Evolutionary conservation across 1,140 invertebrate genomes (phyloP), one percentile per base, ranked within the genome.

Genomic region (Drosophila nasuta): DNA sequence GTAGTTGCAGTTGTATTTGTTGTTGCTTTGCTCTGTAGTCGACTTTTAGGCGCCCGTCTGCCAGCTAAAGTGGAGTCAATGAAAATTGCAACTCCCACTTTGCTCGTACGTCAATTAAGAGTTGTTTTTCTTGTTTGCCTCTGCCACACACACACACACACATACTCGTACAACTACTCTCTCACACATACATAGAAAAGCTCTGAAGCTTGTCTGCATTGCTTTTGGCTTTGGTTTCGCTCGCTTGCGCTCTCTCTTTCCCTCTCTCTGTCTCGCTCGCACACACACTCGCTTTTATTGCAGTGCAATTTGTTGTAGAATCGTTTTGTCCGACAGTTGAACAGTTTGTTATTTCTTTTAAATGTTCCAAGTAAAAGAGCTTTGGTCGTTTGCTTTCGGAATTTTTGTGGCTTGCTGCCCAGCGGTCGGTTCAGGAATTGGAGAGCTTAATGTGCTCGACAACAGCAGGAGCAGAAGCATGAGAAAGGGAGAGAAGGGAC

Each of bases 21-120:
- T 38, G 35, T 10, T 10, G 41, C 58, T 75, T 38, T 45, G 64
- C 59, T 73, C 15, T 10, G 60, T 72, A 48, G 69, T 77, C 71
- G 67, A 51, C 60, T 75, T 75, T 72, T 65, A 67, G 69, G 77
- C 72, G 60, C 58, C 69, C 56, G 59, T 66, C 75, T 62, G 76
- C 67, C 62, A 60, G 46, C 85, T 91, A 91, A 91, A 91, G 89
- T 91, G 89, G 89, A 89, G 83, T 89, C 89, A 86, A 91, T 91
- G 89, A 91, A 91, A 91, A 89, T 91, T 89, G 89, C 83, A 91
- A 91, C 87, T 91, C 91, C 91, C 91, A 82, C 77, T 86, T 89
- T 86, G 87, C 90, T 92, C 91, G 91, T 92, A 82, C 79, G 91
- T 92, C 91, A 92, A 91, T 92, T 92, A 86, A 91, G 74, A 79